Evolutionary conservation across 2,888 invertebrate genomes (phyloP), one percentile per base, ranked within the genome.

Genomic region (Andricus curvator): DNA sequence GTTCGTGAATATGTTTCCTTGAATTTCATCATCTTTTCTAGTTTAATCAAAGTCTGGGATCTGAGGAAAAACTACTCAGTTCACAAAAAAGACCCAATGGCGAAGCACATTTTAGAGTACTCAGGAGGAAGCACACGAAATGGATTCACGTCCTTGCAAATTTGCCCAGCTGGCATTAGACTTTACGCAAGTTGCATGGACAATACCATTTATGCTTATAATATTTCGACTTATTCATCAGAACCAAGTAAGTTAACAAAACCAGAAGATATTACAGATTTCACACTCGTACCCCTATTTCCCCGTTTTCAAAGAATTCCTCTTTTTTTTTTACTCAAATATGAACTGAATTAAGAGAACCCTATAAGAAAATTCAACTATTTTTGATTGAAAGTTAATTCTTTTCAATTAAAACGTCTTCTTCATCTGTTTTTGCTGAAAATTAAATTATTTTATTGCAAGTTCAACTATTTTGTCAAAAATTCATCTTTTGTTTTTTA

Each of bases 161-260:
- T 98, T 81, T 96, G 98, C 91, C 95, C 95, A 15, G 93, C 95
- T 4, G 93, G 95, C 41, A 93, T 95, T 56, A 94, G 95, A 37
- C 93, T 98, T 6, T 98, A 96, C 93, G 98, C 97, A 11, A 97
- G 96, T 92, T 98, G 98, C 92, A 96, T 97, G 94, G 97, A 98
- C 91, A 96, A 96, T 90, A 95, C 95, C 70, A 96, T 98, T 82
- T 98, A 98, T 91, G 96, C 96, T 90, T 98, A 96, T 91, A 97
- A 98, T 91, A 93, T 97, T 78, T 94, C 95, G 4, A 95, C 96
- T 0, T 96, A 96, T 90, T 93, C 94, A 88, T 92, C 94, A 20
- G 92, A 95, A 79, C 97, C 97, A 86, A 91, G 94, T 94, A 92
- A 87, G 86, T 82, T 68, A 20, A 25, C 20, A 17, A 78, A 37